These are phyloP conservation scores for Bombyx huttoni DNA, from an alignment of 2,888 invertebrate genomes.

Conservation along the genomic window DNA sequence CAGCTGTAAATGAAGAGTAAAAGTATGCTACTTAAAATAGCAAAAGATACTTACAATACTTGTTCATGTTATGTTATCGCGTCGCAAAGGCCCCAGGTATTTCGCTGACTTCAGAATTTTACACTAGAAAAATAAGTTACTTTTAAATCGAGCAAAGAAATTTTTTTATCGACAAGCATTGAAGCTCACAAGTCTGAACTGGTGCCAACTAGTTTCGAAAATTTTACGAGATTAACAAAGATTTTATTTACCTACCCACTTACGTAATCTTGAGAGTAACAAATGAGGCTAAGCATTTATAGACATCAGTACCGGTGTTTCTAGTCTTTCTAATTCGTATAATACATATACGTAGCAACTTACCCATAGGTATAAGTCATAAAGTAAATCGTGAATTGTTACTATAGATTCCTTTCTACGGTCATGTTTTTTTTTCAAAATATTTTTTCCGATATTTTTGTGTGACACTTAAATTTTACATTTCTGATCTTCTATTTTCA, in stretches of 20 bases:
- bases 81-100: conserved; percentile 30
- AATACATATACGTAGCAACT: conserved; percentile 11
- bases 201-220: background rate
- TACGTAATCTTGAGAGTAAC: background rate
- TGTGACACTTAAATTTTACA: conserved; percentile 31
- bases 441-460: conserved; percentile 15
- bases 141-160: conserved; percentile 12
- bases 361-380: conserved; percentile 35
- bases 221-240: too few species aligned
- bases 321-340: background rate
- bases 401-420: conserved; percentile 12
- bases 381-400: background rate
- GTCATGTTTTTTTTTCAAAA: conserved; percentile 15
- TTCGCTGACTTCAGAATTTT: conserved; percentile 37
- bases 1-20: background rate
- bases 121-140: conserved; percentile 41
- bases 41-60: conserved; percentile 45
- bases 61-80: conserved; percentile 39
- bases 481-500: conserved; percentile 56
- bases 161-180: too few species aligned
- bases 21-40: conserved; percentile 6
- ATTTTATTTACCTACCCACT: background rate
- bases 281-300: background rate
- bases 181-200: background rate
- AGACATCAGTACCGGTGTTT: background rate